Evolutionary conservation across 1,140 invertebrate genomes (phyloP), one percentile per base, ranked within the genome.

Genomic region (Thaumatotibia leucotreta): DNA sequence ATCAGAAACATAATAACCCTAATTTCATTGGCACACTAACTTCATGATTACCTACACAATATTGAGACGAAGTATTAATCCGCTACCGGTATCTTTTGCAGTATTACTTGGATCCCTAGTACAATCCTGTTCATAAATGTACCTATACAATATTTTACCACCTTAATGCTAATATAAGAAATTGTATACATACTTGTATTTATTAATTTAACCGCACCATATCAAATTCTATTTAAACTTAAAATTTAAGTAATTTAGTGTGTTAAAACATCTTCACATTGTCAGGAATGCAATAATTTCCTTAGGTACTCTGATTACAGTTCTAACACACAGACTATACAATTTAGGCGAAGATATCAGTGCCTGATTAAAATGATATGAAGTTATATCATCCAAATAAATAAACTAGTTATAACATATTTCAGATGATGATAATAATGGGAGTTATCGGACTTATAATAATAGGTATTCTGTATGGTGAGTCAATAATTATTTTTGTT

Each of bases 341-440:
- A n/a, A n/a, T n/a, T n/a, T n/a, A n/a, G n/a, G n/a, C n/a, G n/a
- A n/a, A 20, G 9, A 45, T 6, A 45, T 64, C 33, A 35, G 4
- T 5, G 32, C 5, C 1, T 1, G 20, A 8, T 45, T 0, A 9
- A 20, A 45, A 6, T 45, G 14, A 20, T 20, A 20, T 2, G 14
- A 20, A 20, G 39, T 35, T 3, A 4, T 8, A 45, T 10, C 33
- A 20, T 22, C 22, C 8, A 24, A 24, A 33, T 52, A 65, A 49
- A 17, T 27, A 39, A 39, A 29, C 10, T 17, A 32, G 50, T 6
- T 33, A 17, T 70, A 71, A 58, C 70, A 20, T 72, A 82, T 91
- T 80, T 73, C 90, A 97, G 96, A 97, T 97, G 97, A 97, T 97
- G 96, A 96, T 97, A 83, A 97, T 97, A 77, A 96, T 97, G 94